Evolutionary conservation across 2,888 invertebrate genomes (phyloP).

Genomic region (Cheilosia variabilis): DNA sequence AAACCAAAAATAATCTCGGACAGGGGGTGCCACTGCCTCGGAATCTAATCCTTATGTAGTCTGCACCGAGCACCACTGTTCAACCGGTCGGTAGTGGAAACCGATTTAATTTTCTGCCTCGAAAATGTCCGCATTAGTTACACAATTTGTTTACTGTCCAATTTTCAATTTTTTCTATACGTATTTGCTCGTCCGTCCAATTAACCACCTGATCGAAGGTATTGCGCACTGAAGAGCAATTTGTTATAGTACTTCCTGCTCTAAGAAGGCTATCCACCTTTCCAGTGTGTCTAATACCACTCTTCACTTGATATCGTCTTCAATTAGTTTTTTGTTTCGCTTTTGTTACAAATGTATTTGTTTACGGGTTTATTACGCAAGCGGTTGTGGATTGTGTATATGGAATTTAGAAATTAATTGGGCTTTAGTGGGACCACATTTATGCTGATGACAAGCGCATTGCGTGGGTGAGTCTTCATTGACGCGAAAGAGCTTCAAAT

Average conservation of each 20-base stretch:
- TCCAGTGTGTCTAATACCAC: background rate
- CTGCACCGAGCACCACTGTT: background rate
- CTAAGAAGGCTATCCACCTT: background rate
- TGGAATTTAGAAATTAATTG: slow-evolving; percentile 11
- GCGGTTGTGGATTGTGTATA: background rate
- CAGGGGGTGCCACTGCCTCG: background rate
- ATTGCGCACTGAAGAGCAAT: background rate
- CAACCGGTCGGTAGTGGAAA: slow-evolving; percentile 6
- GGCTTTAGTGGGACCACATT: background rate
- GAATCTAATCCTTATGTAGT: background rate
- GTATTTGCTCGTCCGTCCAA: slow-evolving; percentile 12
- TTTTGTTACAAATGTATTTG: background rate
- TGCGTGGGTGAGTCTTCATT: too few relatives aligned
- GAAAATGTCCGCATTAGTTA: slow-evolving; percentile 14
- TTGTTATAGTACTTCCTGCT: background rate
- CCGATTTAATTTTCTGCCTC: slow-evolving; percentile 37
- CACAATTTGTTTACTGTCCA: background rate
- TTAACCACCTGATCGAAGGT: slow-evolving; percentile 5
- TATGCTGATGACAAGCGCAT: background rate
- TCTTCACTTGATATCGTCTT: background rate
- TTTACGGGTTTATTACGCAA: background rate
- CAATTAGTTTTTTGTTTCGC: background rate
- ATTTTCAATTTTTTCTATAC: background rate
- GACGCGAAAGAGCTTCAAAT: too few relatives aligned
- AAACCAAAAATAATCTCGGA: slow-evolving; percentile 2